phyloP scores from a whole-genome alignment of 2,797 vertebrate genomes.

The Lophotriccus pileatus region DNA sequence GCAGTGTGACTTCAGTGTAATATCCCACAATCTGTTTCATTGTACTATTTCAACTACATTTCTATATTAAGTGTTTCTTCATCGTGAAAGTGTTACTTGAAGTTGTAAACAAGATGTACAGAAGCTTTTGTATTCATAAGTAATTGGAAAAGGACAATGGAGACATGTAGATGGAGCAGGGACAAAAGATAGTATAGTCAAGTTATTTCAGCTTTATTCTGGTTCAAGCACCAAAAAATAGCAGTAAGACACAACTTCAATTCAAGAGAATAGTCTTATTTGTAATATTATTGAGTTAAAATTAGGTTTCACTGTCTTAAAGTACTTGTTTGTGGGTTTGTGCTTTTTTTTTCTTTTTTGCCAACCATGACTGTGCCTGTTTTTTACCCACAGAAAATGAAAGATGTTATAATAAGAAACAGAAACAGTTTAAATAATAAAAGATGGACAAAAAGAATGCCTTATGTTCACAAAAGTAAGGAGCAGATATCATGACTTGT shows the following conservation, averaged over 20 bases:
- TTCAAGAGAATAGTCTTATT: background rate
- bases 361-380: accelerated
- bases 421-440: background rate
- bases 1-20: background rate
- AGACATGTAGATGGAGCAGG: background rate
- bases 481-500: background rate
- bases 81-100: background rate
- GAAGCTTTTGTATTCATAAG: background rate
- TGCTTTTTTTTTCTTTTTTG: background rate
- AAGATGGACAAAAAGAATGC: background rate
- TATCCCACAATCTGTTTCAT: background rate
- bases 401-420: background rate
- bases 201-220: background rate
- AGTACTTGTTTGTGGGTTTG: background rate
- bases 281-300: background rate
- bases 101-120: background rate
- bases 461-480: background rate
- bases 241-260: background rate
- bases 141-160: background rate
- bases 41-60: background rate
- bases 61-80: background rate
- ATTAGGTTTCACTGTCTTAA: background rate
- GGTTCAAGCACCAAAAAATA: background rate
- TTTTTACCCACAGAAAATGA: background rate
- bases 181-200: background rate